These are phyloP conservation scores for Marcusenius ussheri DNA, from an alignment of 2,113 vertebrate species.

Conservation along the genomic window DNA sequence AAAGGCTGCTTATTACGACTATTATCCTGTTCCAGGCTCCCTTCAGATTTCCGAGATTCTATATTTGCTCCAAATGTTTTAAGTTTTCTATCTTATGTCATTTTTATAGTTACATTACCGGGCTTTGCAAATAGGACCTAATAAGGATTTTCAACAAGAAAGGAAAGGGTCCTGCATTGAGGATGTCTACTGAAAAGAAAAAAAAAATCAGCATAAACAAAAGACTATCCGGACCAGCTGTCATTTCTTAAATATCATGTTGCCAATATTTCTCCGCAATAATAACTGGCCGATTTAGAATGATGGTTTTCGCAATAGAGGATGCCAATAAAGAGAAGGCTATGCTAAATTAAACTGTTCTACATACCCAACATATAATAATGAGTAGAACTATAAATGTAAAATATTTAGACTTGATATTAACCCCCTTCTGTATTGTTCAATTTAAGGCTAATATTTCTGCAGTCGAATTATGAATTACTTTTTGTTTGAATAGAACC, in stretches of 20 bases:
- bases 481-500: neutral
- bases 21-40: neutral
- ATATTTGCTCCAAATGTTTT: neutral
- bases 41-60: neutral
- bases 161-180: slow-evolving; percentile 28
- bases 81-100: neutral
- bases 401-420: neutral
- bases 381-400: neutral
- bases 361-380: slow-evolving; percentile 16
- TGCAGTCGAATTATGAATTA: neutral
- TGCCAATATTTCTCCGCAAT: slow-evolving; percentile 31
- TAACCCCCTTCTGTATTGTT: neutral
- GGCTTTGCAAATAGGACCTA: neutral
- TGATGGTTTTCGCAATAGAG: neutral
- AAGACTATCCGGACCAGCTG: slow-evolving; percentile 60
- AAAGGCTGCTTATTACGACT: neutral
- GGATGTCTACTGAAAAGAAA: slow-evolving; percentile 48
- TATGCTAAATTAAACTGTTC: slow-evolving; percentile 34
- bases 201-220: slow-evolving; percentile 41
- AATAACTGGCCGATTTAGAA: slow-evolving; percentile 34
- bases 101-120: neutral
- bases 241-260: slow-evolving; percentile 47
- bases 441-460: neutral
- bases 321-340: slow-evolving; percentile 8
- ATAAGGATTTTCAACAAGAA: neutral